phyloP scores from a whole-genome alignment of 2,888 invertebrate species.

The Emmelina monodactyla region DNA sequence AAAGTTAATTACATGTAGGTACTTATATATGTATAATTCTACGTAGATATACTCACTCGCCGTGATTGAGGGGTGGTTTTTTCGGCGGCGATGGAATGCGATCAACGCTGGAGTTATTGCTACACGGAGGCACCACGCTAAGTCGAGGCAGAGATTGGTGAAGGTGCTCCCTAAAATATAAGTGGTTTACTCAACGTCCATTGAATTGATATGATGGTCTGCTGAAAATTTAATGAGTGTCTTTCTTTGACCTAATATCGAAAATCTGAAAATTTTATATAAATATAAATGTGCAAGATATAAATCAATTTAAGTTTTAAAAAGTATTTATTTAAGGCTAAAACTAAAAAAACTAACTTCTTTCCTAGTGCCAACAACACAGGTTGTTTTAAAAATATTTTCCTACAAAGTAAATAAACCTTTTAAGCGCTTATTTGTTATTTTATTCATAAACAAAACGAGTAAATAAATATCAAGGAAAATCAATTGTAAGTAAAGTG shows the following conservation, averaged over 20 bases:
- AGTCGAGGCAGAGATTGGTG: conserved; percentile 42
- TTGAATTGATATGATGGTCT: too few relatives aligned
- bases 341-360: too few relatives aligned
- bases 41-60: conserved; percentile 38
- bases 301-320: too few relatives aligned
- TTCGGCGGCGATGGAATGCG: conserved; percentile 21
- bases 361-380: too few relatives aligned
- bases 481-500: background rate
- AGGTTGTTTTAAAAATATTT: background rate
- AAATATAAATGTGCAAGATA: too few relatives aligned
- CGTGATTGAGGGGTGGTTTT: conserved; percentile 36
- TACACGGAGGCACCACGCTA: conserved; percentile 46
- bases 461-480: background rate
- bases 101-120: conserved; percentile 42
- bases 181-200: too few relatives aligned
- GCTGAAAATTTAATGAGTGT: too few relatives aligned
- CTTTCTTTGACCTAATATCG: too few relatives aligned
- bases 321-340: too few relatives aligned
- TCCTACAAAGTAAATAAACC: background rate
- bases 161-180: conserved; percentile 40
- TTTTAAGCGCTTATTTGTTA: background rate
- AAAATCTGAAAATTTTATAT: too few relatives aligned
- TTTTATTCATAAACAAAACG: background rate
- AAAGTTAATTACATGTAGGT: background rate
- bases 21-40: background rate